A percentile compares a stretch with the other conserved stretches of the same genome.
Evolutionary conservation across 92 coral and sea anemone species (phyloP).

Genomic region (Pocillopora meandrina): DNA sequence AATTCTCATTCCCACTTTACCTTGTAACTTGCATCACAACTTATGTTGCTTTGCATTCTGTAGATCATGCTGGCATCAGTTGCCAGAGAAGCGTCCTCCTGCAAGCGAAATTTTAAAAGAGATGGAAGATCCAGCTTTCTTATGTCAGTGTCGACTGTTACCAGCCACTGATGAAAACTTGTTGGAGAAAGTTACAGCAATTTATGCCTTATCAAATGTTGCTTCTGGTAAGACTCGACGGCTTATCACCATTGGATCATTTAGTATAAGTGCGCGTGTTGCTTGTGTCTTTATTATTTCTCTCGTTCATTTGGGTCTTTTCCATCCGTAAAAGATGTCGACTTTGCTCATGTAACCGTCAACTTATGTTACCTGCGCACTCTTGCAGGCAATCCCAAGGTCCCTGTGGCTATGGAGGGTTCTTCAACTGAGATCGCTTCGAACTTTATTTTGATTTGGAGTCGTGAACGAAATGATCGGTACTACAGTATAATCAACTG

Average conservation of each 20-base stretch:
- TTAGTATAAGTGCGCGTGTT: too few relatives aligned
- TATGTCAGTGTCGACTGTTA: conserved; percentile 89
- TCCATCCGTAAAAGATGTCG: not conserved
- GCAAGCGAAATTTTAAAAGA: conserved; percentile 72
- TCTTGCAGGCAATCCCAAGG: conserved; percentile 21
- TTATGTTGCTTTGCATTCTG: not conserved
- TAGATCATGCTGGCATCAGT: conserved; percentile 79
- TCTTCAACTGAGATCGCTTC: conserved; percentile 15
- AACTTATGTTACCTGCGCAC: not conserved
- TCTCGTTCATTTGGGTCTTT: too few relatives aligned
- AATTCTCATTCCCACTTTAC: not conserved
- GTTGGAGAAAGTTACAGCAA: conserved; percentile 86
- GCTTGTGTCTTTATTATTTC: too few relatives aligned
- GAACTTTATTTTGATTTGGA: conserved; percentile 83
- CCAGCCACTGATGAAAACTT: conserved; percentile 71
- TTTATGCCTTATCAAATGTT: conserved; percentile 71
- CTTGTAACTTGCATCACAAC: not conserved
- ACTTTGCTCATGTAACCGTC: not conserved
- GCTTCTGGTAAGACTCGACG: conserved; percentile 21
- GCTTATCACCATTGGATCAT: too few relatives aligned
- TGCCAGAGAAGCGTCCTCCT: conserved; percentile 82
- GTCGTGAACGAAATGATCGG: conserved; percentile 84
- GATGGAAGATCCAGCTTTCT: conserved; percentile 92
- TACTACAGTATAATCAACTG: conserved; percentile 87
- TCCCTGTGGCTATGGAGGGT: not conserved